A percentile compares a stretch with the other conserved stretches of the same genome.
Evolutionary conservation across 2,797 vertebrate species (phyloP).

Genomic region (Crocodylus rhombifer): DNA sequence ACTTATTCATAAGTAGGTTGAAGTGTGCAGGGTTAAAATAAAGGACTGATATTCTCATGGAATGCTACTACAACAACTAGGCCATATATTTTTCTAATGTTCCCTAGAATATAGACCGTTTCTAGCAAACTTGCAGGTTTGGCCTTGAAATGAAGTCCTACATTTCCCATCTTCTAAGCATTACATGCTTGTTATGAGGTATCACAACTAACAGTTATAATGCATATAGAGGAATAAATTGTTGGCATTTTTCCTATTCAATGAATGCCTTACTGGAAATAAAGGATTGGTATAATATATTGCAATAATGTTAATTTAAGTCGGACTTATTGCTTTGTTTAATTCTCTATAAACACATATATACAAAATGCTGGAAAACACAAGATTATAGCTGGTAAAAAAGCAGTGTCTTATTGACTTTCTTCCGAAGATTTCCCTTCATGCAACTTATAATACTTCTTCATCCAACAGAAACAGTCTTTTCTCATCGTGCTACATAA

Average conservation of each 20-base stretch:
- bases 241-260: background rate
- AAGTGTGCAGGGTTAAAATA: background rate
- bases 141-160: background rate
- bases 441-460: slow-evolving; percentile 16
- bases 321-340: slow-evolving; percentile 12
- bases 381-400: slow-evolving; percentile 14
- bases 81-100: background rate
- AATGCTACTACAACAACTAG: too few relatives aligned
- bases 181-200: background rate
- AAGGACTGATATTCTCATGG: background rate
- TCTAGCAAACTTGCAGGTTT: background rate
- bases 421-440: background rate
- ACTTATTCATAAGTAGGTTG: too few relatives aligned
- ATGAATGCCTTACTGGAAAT: slow-evolving; percentile 1
- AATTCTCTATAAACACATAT: background rate
- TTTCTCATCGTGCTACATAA: background rate
- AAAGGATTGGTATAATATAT: background rate
- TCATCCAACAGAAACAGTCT: slow-evolving; percentile 9
- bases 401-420: slow-evolving; percentile 24
- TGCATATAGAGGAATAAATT: background rate
- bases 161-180: background rate
- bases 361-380: slow-evolving; percentile 23
- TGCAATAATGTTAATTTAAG: background rate
- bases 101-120: background rate
- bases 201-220: background rate